Conservation (phyloP, 2,888 invertebrate genomes). For the Troides helena region DNA sequence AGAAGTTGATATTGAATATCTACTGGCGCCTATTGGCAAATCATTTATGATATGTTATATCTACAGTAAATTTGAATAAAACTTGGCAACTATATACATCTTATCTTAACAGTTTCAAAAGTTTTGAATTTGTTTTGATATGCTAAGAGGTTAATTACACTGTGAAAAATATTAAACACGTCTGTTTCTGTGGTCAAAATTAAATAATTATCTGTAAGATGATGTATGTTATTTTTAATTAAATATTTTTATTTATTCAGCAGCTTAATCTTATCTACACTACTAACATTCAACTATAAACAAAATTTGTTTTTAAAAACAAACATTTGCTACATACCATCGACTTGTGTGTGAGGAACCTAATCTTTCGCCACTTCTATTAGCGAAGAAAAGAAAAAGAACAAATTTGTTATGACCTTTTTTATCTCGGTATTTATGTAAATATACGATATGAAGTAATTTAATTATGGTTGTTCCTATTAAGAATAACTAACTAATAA, state of each 20-base stretch:
- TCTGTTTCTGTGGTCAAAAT: conserved; percentile 2
- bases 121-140: conserved; percentile 35
- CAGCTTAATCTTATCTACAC: not conserved
- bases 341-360: no score
- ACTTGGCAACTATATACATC: conserved; percentile 29
- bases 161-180: conserved; percentile 4
- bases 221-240: not conserved
- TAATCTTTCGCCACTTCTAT: no score
- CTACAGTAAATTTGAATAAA: conserved; percentile 46
- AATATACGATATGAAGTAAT: not conserved
- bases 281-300: conserved; percentile 9
- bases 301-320: conserved; percentile 5
- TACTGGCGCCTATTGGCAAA: conserved; percentile 64
- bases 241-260: conserved; percentile 4
- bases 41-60: conserved; percentile 38
- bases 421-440: not conserved
- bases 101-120: conserved; percentile 29
- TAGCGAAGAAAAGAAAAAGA: no score
- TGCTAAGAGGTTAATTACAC: conserved; percentile 30
- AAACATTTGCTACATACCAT: not conserved
- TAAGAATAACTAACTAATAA: conserved; percentile 49
- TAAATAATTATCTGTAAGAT: not conserved
- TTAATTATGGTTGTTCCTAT: conserved; percentile 10
- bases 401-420: no score
- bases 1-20: conserved; percentile 39